Conservation (phyloP, 2,888 invertebrate genomes). For the Lathronympha strigana region DNA sequence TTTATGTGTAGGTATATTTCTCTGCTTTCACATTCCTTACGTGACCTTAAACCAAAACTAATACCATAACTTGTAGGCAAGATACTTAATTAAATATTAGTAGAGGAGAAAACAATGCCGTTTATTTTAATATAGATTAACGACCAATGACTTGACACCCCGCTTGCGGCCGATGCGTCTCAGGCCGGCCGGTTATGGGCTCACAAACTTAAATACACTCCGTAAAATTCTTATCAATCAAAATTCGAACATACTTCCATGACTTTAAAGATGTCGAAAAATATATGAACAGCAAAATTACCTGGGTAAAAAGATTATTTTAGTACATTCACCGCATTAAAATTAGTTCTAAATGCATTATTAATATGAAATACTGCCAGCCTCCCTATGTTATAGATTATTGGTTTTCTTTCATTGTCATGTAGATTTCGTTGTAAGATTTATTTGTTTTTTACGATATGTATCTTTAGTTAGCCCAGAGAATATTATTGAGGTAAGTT, state of each 20-base stretch:
- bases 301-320: conserved; percentile 56
- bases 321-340: conserved; percentile 63
- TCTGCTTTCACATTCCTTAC: conserved; percentile 4
- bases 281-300: conserved; percentile 45
- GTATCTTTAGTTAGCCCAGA: conserved; percentile 42
- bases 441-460: conserved; percentile 61
- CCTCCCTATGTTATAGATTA: conserved; percentile 76
- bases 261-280: not conserved
- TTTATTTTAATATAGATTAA: conserved; percentile 83
- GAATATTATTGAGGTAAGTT: conserved; percentile 27
- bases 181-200: conserved; percentile 48
- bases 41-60: not conserved
- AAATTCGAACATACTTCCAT: conserved; percentile 39
- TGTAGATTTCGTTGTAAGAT: conserved; percentile 61
- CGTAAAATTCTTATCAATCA: conserved; percentile 43
- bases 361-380: conserved; percentile 79
- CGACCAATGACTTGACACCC: conserved; percentile 80
- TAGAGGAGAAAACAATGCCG: conserved; percentile 77
- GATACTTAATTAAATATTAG: conserved; percentile 70
- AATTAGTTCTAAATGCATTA: conserved; percentile 70
- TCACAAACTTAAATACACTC: conserved; percentile 28
- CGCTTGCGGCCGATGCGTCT: conserved; percentile 57
- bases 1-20: not conserved
- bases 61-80: conserved; percentile 46
- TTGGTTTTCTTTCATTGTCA: conserved; percentile 73